Evolutionary conservation across 1,140 invertebrate genomes (phyloP), one percentile per base, ranked within the genome.

Genomic region (Tetragnatha versicolor): DNA sequence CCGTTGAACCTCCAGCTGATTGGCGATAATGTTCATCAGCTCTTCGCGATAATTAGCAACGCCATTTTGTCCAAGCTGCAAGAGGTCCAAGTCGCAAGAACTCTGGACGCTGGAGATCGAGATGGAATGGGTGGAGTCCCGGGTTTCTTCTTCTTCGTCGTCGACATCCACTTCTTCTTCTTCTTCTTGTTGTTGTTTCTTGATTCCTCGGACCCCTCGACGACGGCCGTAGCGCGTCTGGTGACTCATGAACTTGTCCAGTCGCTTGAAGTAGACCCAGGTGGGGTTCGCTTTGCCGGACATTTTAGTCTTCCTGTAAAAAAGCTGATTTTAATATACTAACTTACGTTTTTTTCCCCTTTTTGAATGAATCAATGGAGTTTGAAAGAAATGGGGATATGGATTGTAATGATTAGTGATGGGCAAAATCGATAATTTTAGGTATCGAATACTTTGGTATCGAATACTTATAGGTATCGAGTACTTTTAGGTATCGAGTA

Each of bases 201-300:
- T n/a, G 20, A 7, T n/a, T 37, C 7, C 3, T 55, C 49, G 5
- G 37, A 4, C 5, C 0, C 2, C 10, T 60, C 17, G 12, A 31
- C 29, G 12, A 29, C 27, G 2, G 14, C 17, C 47, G 14, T 29
- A 39, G 10, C 27, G 6, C 12, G 20, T 10, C 4, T 1, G 31
- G 1, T n/a, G 20, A 10, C 14, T 22, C 53, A 73, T 33, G 35
- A 73, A 73, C 2, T 6, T 45, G 25, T 73, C 69, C 3, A 73
- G 51, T 0, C 69, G 53, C n/a, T 73, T 60, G 17, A 60, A 73
- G n/a, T 73, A 73, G 25, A 29, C 22, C 69, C 69, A 73, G 3
- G 27, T 60, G 10, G 37, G 53, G n/a, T 60, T 60, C 20, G 7
- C 9, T 20, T 47, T 58, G 25, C 49, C 53, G 27, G 53, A n/a